Evolutionary conservation across 2,888 invertebrate genomes (phyloP), one percentile per base, ranked within the genome.

Genomic region (Pollenia angustigena): DNA sequence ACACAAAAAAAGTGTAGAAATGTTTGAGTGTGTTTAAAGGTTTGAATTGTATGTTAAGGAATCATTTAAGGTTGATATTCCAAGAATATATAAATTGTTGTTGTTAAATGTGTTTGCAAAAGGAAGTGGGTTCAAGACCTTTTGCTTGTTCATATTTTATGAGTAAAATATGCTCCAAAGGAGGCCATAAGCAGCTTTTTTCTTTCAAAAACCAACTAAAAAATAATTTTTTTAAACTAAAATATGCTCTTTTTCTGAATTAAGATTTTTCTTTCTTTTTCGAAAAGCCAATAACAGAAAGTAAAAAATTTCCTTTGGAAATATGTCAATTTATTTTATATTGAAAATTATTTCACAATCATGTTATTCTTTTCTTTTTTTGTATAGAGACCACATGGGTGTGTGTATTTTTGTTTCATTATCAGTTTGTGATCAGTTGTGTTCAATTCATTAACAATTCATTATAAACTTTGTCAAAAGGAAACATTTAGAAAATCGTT

Each of bases 11-110:
- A 60, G 23, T 72, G 32, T n/a, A 23, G 4, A 12, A 18, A 8
- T 66, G 52, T 68, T 48, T 66, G 54, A 3, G 18, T 68, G 46
- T 74, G 48, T 71, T 42, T n/a, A 18, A 56, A 32, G 32, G 64
- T 60, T 68, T 40, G 50, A 84, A 89, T 88, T 90, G 85, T 88
- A 62, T 74, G 79, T 66, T 90, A 90, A 76, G 80, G 90, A 91
- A 91, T 91, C 79, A 75, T 85, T 85, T 91, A 91, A 88, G 88
- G 84, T 88, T 89, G 91, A 90, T 91, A 69, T 85, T 85, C 68
- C 74, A 60, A 46, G 84, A 85, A 85, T 85, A 79, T 32, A 32
- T 56, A 48, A 78, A 62, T 71, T 71, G 44, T 81, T 74, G 74
- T 42, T 72, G 56, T 76, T 76, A 68, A 54, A 69, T 62, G 7